Base-by-base conservation (phyloP, 2,888 invertebrate genomes). In the Petrolisthes cinctipes region DNA sequence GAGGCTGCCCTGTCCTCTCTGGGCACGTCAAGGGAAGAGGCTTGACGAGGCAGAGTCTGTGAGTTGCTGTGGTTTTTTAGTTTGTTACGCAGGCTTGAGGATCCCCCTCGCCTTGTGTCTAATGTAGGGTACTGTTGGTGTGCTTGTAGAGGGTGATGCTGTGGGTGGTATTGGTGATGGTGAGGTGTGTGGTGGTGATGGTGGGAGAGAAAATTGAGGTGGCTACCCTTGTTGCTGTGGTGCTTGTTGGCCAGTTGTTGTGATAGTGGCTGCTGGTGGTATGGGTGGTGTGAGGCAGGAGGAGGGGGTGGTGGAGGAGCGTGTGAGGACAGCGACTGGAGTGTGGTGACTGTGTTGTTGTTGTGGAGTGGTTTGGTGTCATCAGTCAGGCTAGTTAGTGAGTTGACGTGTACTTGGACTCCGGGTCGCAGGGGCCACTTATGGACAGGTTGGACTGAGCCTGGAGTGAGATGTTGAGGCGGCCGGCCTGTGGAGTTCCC, bases 361-460 rank as follows among this genome's bases (percentile, higher is more conserved):
- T 89, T 89, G 79, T 89, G 85, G 20, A 89, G 75, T 66, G 89
- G 88, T 76, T 89, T 90, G 56, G 88, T 73, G 80, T 89, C 89
- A 76, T 90, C 90, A 17, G 89, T 82, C 81, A 90, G 86, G 82
- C 87, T 86, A 71, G 90, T 90, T 76, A 90, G 84, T 66, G 90
- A 90, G 93, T 97, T 97, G 53, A 97, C 96, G 92, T 97, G 97
- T 82, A 97, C 96, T 92, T 97, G 94, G 85, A 97, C 97, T 84
- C 97, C 97, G 4, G 97, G 97, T 92, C 96, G 96, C 89, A 97
- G 93, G 9, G 97, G 97, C 97, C 97, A 97, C 92, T 96, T 95
- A 91, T 94, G 95, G 4, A 95, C 94, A 51, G 95, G 94, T 53
- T 92, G 91, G 81, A 86, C 85, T 79, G 86, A 82, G 84, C 81